phyloP scores from a whole-genome alignment of 2,888 invertebrate species.

The Caenorhabditis panamensis region DNA sequence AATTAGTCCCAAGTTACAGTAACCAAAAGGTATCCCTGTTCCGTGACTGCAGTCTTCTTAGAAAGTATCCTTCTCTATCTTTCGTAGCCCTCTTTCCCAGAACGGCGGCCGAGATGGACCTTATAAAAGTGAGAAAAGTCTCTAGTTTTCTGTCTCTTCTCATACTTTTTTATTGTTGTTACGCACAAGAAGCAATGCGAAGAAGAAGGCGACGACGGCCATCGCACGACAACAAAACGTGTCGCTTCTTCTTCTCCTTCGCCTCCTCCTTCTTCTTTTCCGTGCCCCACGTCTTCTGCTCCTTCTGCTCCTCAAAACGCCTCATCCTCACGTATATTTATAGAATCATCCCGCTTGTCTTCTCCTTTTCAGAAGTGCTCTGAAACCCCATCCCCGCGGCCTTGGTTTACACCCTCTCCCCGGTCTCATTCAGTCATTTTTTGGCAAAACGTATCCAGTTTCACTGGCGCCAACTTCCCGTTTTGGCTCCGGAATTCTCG shows the following conservation, averaged over 20 bases:
- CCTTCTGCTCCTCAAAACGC: conserved; percentile 51
- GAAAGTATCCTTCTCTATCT: too few species aligned
- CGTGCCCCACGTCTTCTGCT: conserved; percentile 29
- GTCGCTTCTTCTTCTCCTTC: conserved; percentile 52
- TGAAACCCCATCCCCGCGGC: conserved; percentile 27
- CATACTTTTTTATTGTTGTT: conserved; percentile 56
- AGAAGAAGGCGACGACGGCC: conserved; percentile 19
- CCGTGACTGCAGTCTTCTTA: too few species aligned
- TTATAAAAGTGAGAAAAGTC: conserved; percentile 15
- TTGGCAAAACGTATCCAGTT: conserved; percentile 33
- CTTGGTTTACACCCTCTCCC: conserved; percentile 12
- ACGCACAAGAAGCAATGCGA: conserved; percentile 30
- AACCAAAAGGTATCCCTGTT: too few species aligned
- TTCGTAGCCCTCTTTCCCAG: not conserved
- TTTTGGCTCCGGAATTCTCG: conserved; percentile 50
- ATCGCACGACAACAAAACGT: conserved; percentile 51
- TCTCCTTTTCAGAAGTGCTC: conserved; percentile 36
- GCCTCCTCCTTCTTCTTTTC: conserved; percentile 29
- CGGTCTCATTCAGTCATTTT: conserved; percentile 31
- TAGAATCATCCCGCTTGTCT: conserved; percentile 38
- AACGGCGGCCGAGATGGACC: not conserved
- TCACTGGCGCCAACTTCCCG: conserved; percentile 43
- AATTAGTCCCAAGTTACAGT: too few species aligned
- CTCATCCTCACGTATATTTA: conserved; percentile 55
- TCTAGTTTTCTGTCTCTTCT: conserved; percentile 29